phyloP scores from a whole-genome alignment of 2,113 vertebrate species.

The Chitala chitala region DNA sequence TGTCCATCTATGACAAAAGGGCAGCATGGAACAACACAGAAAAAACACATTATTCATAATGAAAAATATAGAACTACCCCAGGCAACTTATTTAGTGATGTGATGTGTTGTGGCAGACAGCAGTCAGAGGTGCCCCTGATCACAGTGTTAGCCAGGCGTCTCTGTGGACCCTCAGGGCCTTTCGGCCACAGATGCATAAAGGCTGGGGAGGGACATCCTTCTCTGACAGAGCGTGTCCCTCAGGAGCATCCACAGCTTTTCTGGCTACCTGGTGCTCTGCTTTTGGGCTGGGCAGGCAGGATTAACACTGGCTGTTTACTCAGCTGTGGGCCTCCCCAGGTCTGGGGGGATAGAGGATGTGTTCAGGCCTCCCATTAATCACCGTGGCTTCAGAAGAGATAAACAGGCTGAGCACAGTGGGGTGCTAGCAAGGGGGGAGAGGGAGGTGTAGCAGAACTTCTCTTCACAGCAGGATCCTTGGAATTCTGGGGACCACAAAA shows the following conservation, averaged over 20 bases:
- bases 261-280: slow-evolving; percentile 42
- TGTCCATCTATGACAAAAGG: too few species aligned
- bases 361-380: slow-evolving; percentile 81
- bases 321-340: slow-evolving; percentile 71
- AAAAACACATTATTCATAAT: too few species aligned
- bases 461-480: slow-evolving; percentile 23
- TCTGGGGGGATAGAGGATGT: slow-evolving; percentile 71
- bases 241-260: background rate
- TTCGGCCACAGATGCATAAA: background rate
- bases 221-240: background rate
- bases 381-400: slow-evolving; percentile 67
- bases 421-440: slow-evolving; percentile 54
- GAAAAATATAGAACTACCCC: too few species aligned
- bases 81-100: too few species aligned
- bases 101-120: background rate
- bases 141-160: background rate
- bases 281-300: slow-evolving; percentile 36
- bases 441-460: slow-evolving; percentile 41
- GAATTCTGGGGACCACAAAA: background rate
- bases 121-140: background rate
- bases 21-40: too few species aligned
- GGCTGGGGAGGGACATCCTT: background rate
- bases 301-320: slow-evolving; percentile 70
- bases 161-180: background rate
- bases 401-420: slow-evolving; percentile 65